Evolutionary conservation across 2,113 vertebrate genomes (phyloP).

Genomic region (Illadopsis cleaveri): DNA sequence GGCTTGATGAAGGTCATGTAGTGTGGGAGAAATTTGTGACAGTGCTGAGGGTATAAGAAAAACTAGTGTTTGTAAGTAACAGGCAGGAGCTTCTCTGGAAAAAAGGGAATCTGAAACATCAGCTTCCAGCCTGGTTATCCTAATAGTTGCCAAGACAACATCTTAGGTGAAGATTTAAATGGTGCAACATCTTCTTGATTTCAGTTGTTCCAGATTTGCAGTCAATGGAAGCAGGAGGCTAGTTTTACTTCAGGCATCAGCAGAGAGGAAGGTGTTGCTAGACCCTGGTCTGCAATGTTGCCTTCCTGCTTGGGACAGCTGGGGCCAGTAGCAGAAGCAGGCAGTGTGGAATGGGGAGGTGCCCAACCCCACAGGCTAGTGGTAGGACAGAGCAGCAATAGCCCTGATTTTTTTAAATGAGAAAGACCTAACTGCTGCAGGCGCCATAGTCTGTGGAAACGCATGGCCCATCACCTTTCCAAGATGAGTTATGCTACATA

Average conservation of each 20-base stretch:
- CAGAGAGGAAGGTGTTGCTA: background rate
- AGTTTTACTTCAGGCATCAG: background rate
- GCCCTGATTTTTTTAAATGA: background rate
- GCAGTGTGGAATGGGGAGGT: background rate
- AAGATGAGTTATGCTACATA: background rate
- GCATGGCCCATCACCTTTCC: background rate
- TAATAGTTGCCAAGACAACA: background rate
- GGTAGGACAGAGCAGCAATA: background rate
- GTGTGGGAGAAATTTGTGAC: background rate
- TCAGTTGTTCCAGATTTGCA: background rate
- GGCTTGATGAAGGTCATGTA: background rate
- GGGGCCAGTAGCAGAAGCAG: background rate
- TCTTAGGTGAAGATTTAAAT: background rate
- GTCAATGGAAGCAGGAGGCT: background rate
- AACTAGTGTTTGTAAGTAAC: background rate
- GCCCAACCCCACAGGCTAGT: background rate
- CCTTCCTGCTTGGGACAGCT: background rate
- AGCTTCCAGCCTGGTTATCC: background rate
- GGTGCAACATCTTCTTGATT: background rate
- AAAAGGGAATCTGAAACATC: background rate
- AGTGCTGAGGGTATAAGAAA: background rate
- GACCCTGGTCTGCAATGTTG: background rate
- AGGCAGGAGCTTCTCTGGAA: background rate
- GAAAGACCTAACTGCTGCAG: background rate
- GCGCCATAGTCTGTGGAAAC: background rate